phyloP scores from a whole-genome alignment of 2,113 vertebrate species.

The Cyphomyrus plagiostoma region DNA sequence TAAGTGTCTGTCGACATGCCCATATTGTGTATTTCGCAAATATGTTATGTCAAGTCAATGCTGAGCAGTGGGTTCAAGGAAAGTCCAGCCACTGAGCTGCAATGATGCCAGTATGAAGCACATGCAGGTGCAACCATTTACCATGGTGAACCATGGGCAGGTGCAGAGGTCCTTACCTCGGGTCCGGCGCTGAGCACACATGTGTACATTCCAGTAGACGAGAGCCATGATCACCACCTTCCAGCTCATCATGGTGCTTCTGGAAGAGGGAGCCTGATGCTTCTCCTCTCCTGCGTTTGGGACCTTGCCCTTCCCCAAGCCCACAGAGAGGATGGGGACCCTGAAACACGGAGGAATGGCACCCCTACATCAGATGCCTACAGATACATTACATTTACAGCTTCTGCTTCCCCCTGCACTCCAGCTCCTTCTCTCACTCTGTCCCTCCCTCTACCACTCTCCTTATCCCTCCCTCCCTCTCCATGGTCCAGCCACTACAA shows the following conservation, averaged over 20 bases:
- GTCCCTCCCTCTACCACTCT: not conserved
- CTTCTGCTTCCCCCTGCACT: not conserved
- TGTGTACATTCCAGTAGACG: not conserved
- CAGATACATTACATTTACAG: not conserved
- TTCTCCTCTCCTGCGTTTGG: not conserved
- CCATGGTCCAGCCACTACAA: not conserved
- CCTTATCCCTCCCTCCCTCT: not conserved
- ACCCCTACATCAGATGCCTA: not conserved
- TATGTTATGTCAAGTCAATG: not conserved
- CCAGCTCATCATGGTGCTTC: conserved; percentile 6
- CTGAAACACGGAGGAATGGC: not conserved
- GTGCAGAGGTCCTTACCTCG: not conserved
- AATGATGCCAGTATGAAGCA: not conserved
- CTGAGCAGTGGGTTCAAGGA: not conserved
- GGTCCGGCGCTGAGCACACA: not conserved
- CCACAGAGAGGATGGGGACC: not conserved
- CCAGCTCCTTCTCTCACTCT: not conserved
- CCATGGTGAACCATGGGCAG: not conserved
- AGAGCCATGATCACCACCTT: not conserved
- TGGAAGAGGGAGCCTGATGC: not conserved
- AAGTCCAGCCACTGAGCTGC: not conserved
- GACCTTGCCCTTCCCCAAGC: not conserved
- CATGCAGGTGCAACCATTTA: not conserved
- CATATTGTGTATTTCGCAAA: not conserved
- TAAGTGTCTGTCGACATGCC: not conserved